Conservation (phyloP, 1,140 invertebrate species). For the Schlechtendalia chinensis region DNA sequence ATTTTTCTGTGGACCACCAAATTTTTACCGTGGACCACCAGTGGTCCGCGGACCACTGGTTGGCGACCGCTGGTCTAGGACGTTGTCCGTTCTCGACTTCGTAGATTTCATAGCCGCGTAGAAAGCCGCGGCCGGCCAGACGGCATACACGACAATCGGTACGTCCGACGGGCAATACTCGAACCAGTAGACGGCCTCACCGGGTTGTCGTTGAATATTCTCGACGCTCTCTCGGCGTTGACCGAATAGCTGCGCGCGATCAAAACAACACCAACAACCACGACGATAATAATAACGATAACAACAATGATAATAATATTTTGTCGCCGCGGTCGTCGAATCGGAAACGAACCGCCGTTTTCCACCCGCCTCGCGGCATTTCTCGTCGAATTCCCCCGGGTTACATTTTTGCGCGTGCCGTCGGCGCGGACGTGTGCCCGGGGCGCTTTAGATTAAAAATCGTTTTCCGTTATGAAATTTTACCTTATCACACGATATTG, state of each 20-base stretch:
- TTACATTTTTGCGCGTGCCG: constrained; percentile 12
- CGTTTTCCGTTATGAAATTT: constrained; percentile 17
- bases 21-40: too few species aligned
- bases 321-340: neutral
- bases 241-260: neutral
- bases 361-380: too few species aligned
- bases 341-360: neutral
- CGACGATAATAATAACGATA: too few species aligned
- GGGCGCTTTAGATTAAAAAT: constrained; percentile 24
- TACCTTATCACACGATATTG: neutral
- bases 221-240: neutral
- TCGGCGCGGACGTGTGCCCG: too few species aligned
- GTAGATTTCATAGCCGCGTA: neutral
- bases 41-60: too few species aligned
- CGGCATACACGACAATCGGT: neutral
- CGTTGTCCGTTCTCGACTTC: too few species aligned
- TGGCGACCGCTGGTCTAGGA: too few species aligned
- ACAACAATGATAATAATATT: too few species aligned
- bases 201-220: constrained; percentile 27
- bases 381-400: constrained; percentile 11
- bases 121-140: neutral
- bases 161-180: neutral
- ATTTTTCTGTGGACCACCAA: too few species aligned
- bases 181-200: neutral
- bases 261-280: too few species aligned